Evolutionary conservation across 1,140 invertebrate species (phyloP).

Genomic region (Fopius arisanus): DNA sequence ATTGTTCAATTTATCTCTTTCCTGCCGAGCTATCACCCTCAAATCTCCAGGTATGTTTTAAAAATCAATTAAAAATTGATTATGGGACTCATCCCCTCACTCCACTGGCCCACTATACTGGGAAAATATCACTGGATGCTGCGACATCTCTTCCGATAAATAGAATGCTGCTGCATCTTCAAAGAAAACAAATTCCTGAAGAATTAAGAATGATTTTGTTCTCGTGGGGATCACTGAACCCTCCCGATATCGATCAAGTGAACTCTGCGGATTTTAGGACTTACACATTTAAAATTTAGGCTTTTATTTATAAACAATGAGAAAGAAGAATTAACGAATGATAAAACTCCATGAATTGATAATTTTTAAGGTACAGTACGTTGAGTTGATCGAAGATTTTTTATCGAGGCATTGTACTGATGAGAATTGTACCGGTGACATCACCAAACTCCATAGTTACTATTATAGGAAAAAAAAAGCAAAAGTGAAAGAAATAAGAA

Average conservation of each 20-base stretch:
- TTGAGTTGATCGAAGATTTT: neutral
- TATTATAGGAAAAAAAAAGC: neutral
- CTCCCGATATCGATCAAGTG: neutral
- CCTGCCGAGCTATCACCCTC: no score
- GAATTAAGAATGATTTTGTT: neutral
- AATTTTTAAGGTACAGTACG: neutral
- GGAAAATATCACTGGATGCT: no score
- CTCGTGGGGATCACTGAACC: neutral
- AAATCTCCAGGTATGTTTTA: no score
- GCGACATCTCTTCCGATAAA: neutral
- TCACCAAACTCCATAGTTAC: constrained; percentile 11
- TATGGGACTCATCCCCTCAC: no score
- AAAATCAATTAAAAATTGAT: no score
- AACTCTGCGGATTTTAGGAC: neutral
- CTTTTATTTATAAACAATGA: constrained; percentile 17
- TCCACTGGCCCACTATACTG: no score
- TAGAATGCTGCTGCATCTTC: neutral
- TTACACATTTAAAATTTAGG: constrained; percentile 17
- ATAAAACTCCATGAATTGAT: neutral
- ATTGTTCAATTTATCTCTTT: no score
- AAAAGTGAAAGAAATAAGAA: constrained; percentile 36
- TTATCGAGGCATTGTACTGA: constrained; percentile 16
- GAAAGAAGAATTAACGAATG: neutral
- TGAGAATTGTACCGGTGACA: constrained; percentile 23
- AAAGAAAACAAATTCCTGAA: neutral